phyloP scores from a whole-genome alignment of 2,888 invertebrate species.

The Cryptocephalus moraei region DNA sequence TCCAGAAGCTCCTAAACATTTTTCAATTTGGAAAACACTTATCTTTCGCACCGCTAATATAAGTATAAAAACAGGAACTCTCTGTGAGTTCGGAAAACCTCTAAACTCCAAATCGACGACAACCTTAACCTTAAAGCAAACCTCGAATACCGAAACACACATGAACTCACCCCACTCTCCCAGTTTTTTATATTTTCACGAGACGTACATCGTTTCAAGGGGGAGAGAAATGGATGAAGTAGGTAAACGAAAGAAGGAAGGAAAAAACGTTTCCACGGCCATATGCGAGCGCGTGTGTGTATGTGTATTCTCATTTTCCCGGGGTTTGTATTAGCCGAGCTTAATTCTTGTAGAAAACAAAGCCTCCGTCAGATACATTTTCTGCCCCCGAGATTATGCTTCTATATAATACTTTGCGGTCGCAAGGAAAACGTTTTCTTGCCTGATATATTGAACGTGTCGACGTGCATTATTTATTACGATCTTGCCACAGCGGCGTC shows the following conservation, averaged over 20 bases:
- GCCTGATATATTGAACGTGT: too few species aligned
- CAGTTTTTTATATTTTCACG: slow-evolving; percentile 4
- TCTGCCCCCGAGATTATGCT: slow-evolving; percentile 34
- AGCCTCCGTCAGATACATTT: slow-evolving; percentile 31
- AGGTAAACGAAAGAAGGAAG: slow-evolving; percentile 5
- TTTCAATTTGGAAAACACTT: too few species aligned
- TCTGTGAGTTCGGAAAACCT: too few species aligned
- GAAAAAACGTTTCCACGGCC: slow-evolving; percentile 2
- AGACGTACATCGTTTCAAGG: slow-evolving; percentile 4
- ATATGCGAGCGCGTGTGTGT: slow-evolving; percentile 3
- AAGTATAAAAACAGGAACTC: too few species aligned
- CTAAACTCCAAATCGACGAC: background rate
- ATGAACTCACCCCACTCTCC: background rate
- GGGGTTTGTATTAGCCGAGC: slow-evolving; percentile 31
- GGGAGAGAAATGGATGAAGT: background rate
- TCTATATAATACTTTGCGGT: slow-evolving; percentile 23
- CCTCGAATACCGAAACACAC: slow-evolving; percentile 3
- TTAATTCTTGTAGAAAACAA: slow-evolving; percentile 38
- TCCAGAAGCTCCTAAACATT: too few species aligned
- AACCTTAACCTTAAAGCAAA: slow-evolving; percentile 3
- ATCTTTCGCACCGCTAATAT: too few species aligned
- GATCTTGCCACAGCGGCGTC: too few species aligned
- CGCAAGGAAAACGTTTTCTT: too few species aligned
- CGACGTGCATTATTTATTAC: too few species aligned
- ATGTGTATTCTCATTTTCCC: slow-evolving; percentile 10